Conservation (phyloP, 2,113 vertebrate species). For the Semnornis frantzii region DNA sequence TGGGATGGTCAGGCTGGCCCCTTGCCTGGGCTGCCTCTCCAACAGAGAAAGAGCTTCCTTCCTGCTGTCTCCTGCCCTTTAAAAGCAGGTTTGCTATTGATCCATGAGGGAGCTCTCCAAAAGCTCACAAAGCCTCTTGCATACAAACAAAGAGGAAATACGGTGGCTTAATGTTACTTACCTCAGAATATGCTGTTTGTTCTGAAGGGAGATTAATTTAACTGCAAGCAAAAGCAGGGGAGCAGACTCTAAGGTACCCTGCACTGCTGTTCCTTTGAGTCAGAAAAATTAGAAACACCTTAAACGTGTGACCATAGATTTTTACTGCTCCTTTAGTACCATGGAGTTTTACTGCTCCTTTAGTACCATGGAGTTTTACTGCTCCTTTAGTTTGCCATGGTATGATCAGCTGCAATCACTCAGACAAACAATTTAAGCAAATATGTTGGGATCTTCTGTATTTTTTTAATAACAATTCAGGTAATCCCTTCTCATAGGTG, state of each 20-base stretch:
- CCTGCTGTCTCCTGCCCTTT: constrained; percentile 1
- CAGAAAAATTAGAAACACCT: not conserved
- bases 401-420: not conserved
- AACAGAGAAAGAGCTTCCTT: not conserved
- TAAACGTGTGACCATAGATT: not conserved
- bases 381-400: not conserved
- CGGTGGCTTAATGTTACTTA: not conserved
- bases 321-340: not conserved
- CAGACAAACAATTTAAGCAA: not conserved
- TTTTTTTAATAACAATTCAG: not conserved
- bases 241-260: not conserved
- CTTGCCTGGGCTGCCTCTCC: not conserved
- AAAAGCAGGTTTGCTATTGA: not conserved
- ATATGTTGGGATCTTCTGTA: not conserved
- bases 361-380: not conserved
- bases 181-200: constrained; percentile 38
- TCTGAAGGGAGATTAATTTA: constrained; percentile 16
- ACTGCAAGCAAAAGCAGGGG: not conserved
- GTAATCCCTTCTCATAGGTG: not conserved
- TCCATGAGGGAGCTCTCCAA: not conserved
- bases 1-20: not conserved
- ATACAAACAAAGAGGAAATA: constrained; percentile 40
- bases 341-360: not conserved
- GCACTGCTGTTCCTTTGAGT: not conserved
- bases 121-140: constrained; percentile 37